Conservation (phyloP, 37 sponge, comb jelly and placozoan genomes). For the Theonella swinhoei region DNA sequence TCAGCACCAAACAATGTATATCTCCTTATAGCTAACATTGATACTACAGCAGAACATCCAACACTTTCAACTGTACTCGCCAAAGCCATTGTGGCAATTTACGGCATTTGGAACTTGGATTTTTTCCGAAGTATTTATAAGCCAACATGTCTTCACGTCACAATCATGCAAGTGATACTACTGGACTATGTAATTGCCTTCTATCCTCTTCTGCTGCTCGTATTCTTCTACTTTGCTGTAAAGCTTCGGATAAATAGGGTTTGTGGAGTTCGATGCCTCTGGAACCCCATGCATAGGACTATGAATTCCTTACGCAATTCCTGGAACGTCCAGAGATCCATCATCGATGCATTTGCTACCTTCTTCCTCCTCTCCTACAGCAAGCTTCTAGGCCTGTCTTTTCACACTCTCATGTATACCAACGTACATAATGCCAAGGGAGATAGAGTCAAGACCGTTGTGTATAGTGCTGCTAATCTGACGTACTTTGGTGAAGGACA, state of each 20-base stretch:
- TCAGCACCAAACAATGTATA: slow-evolving; percentile 3
- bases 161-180: neutral
- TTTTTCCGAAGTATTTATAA: slow-evolving; percentile 19
- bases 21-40: neutral
- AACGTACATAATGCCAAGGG: neutral
- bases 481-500: slow-evolving; percentile 9
- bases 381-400: slow-evolving; percentile 42
- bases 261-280: neutral
- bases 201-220: slow-evolving; percentile 41
- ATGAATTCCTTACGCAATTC: slow-evolving; percentile 3
- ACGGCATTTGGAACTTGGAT: slow-evolving; percentile 18
- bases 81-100: neutral
- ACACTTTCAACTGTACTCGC: neutral
- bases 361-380: slow-evolving; percentile 66
- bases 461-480: slow-evolving; percentile 5
- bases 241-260: neutral
- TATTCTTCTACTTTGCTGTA: slow-evolving; percentile 10
- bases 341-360: slow-evolving; percentile 53
- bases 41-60: neutral
- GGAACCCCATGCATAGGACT: slow-evolving; percentile 7
- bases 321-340: slow-evolving; percentile 22
- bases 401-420: slow-evolving; percentile 11
- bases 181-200: slow-evolving; percentile 47
- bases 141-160: slow-evolving; percentile 1
- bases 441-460: neutral